Conservation (phyloP, 23 tunicate species). For the Halocynthia roretzi region DNA sequence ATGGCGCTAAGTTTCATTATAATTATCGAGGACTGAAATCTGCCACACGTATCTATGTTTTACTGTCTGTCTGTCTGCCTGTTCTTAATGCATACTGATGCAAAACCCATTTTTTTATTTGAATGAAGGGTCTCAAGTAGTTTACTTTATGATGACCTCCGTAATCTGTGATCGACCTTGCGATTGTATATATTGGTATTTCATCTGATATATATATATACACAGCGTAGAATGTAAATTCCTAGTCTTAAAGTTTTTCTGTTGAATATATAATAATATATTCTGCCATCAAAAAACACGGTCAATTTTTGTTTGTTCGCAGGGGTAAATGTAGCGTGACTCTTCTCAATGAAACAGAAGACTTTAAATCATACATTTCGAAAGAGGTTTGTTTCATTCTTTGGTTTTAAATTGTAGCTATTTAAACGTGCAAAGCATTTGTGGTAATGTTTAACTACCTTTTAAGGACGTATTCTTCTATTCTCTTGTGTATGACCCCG, state of each 20-base stretch:
- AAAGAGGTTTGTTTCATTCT: slow-evolving; percentile 46
- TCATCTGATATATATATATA: too few species aligned
- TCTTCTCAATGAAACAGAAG: slow-evolving; percentile 92
- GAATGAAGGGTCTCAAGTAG: neutral
- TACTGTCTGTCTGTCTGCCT: too few species aligned
- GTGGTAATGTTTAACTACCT: neutral
- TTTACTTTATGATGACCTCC: neutral
- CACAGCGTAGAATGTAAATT: too few species aligned
- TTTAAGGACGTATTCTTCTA: slow-evolving; percentile 88
- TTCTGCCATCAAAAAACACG: neutral
- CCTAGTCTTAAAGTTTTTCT: too few species aligned
- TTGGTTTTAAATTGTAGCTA: neutral
- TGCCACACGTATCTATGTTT: too few species aligned
- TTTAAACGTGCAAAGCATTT: neutral
- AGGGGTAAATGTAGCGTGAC: slow-evolving; percentile 99
- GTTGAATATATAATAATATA: too few species aligned
- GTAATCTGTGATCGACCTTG: too few species aligned
- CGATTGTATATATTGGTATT: too few species aligned
- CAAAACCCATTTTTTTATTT: too few species aligned
- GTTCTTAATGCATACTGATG: too few species aligned
- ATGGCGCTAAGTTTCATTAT: too few species aligned
- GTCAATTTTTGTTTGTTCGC: neutral
- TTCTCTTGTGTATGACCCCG: slow-evolving; percentile 93
- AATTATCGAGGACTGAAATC: too few species aligned
- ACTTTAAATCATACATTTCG: slow-evolving; percentile 61